Evolutionary conservation across 2,113 vertebrate genomes (phyloP).

Genomic region (Prunella himalayana): DNA sequence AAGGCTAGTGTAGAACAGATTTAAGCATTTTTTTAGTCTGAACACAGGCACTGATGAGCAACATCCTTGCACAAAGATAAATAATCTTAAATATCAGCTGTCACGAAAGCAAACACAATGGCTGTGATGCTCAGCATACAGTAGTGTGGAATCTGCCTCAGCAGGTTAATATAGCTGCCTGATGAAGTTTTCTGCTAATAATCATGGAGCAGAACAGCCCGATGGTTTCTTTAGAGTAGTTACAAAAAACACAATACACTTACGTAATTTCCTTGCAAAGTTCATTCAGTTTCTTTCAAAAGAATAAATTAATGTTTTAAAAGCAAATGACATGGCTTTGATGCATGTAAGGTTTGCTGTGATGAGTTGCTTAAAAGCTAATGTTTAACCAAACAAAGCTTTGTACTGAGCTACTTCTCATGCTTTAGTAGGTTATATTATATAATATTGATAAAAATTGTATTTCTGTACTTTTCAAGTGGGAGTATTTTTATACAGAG

Average conservation of each 20-base stretch:
- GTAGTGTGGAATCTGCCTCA: not conserved
- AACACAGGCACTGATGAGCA: not conserved
- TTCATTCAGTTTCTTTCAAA: not conserved
- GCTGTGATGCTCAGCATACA: not conserved
- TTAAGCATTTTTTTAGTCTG: not conserved
- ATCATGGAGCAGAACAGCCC: not conserved
- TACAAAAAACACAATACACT: not conserved
- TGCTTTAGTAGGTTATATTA: not conserved
- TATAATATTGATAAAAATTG: not conserved
- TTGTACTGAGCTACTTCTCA: not conserved
- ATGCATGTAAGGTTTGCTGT: not conserved
- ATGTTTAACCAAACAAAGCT: not conserved
- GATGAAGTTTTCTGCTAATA: not conserved
- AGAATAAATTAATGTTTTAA: not conserved
- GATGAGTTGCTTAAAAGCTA: not conserved
- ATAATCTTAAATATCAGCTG: not conserved
- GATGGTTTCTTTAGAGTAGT: not conserved
- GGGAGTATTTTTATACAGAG: not conserved
- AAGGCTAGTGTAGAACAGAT: fast-evolving
- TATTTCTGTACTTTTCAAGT: not conserved
- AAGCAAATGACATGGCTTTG: not conserved
- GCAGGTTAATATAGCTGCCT: conserved; percentile 11
- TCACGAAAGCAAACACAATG: not conserved
- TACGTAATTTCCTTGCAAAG: not conserved
- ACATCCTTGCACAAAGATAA: not conserved